Evolutionary conservation across 2,797 vertebrate species (phyloP), one percentile per base, ranked within the genome.

Genomic region (Phylloscopus collybita): DNA sequence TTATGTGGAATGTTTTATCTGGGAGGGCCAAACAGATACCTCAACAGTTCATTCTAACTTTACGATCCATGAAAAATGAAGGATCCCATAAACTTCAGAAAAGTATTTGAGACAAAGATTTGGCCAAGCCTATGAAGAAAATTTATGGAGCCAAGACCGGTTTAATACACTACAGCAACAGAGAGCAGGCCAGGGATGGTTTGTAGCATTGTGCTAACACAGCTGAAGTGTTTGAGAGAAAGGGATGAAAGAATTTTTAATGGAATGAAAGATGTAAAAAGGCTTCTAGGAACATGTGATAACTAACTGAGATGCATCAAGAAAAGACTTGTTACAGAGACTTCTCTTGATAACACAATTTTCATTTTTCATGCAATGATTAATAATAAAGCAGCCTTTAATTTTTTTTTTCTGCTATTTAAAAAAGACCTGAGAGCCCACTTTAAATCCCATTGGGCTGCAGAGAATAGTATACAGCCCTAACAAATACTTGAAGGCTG

Each of bases 21-120:
- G 45, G 13, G 61, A 91, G 69, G 29, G 53, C 49, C 91, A 78
- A 94, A 50, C 13, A 93, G 64, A 73, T 57, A 85, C 44, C 60
- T 73, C 65, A 94, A 90, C 45, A 60, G 57, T 67, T 27, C 29
- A 45, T 90, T 92, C 61, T 78, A 50, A 78, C 75, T 83, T 90
- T 85, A 60, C 6, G 7, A 82, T 38, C 78, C 66, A 59, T 79
- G 70, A 93, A 92, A 92, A 90, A 85, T 45, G n/a, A 86, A 92
- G 47, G 49, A 60, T 73, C 34, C 11, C 32, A 64, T 79, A 84
- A 93, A 82, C 7, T 72, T 62, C 42, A 86, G 40, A 90, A 62
- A 59, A 51, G 34, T 69, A 73, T 88, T 70, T 92, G 79, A 91
- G 61, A 57, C 44, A 74, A 79, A 71, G 26, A 59, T 59, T 45